Conservation (phyloP, 2,113 vertebrate genomes). For the Chascanopsetta lugubris region DNA sequence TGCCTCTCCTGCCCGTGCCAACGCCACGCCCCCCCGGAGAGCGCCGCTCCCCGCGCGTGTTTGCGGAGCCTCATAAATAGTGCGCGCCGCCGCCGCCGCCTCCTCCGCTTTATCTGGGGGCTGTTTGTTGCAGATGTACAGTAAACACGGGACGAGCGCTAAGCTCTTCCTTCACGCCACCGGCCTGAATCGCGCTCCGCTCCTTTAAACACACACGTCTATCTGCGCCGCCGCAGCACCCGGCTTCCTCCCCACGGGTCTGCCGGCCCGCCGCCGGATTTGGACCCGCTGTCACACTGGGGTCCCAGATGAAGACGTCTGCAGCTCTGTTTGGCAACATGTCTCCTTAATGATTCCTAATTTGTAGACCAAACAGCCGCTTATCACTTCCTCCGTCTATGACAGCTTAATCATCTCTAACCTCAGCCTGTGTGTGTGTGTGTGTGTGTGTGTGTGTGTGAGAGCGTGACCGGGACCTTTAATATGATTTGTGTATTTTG, state of each 20-base stretch:
- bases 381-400: conserved; percentile 82
- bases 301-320: conserved; percentile 76
- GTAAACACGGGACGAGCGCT: conserved; percentile 80
- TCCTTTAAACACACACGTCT: conserved; percentile 47
- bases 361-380: conserved; percentile 85
- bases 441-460: conserved; percentile 51
- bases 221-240: conserved; percentile 66
- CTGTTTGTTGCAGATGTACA: conserved; percentile 80
- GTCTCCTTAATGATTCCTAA: conserved; percentile 83
- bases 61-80: conserved; percentile 85
- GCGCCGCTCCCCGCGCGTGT: conserved; percentile 74
- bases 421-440: conserved; percentile 68
- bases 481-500: conserved; percentile 84
- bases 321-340: conserved; percentile 75
- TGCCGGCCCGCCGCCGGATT: conserved; percentile 50
- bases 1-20: conserved; percentile 73
- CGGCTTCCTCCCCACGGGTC: conserved; percentile 59
- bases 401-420: conserved; percentile 85
- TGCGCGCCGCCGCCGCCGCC: conserved; percentile 74
- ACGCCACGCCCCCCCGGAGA: conserved; percentile 67
- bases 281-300: conserved; percentile 67
- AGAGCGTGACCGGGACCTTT: conserved; percentile 78
- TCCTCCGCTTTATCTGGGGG: conserved; percentile 83
- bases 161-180: conserved; percentile 71
- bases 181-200: conserved; percentile 41